Conservation (phyloP, 2,888 invertebrate species). For the Drosophila mettleri region DNA sequence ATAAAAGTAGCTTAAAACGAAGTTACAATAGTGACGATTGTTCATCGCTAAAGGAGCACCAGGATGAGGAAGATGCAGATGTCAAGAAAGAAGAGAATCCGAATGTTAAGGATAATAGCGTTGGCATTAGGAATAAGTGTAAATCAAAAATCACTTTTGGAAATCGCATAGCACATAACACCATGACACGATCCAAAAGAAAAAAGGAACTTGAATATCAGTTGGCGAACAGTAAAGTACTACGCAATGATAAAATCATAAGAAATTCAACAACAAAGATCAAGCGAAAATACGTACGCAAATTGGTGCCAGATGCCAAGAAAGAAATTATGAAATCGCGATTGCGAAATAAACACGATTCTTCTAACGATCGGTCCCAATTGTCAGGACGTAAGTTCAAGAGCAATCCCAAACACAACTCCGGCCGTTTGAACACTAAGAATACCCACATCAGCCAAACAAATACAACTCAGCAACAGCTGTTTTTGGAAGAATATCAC, state of each 20-base stretch:
- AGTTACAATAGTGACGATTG: conserved; percentile 31
- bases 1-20: conserved; percentile 7
- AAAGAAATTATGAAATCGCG: conserved; percentile 75
- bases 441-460: conserved; percentile 13
- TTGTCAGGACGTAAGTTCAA: conserved; percentile 77
- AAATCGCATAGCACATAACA: conserved; percentile 76
- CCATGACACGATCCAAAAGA: conserved; percentile 85
- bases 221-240: conserved; percentile 83
- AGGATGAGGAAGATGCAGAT: not conserved
- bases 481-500: conserved; percentile 89
- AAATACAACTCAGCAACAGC: conserved; percentile 62
- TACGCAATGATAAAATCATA: conserved; percentile 83
- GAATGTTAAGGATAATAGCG: conserved; percentile 20
- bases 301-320: conserved; percentile 65
- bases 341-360: conserved; percentile 66
- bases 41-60: conserved; percentile 8
- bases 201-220: conserved; percentile 83
- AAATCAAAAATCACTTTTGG: conserved; percentile 24
- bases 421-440: conserved; percentile 86
- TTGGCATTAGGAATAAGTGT: conserved; percentile 2
- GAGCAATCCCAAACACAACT: conserved; percentile 20
- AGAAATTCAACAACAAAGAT: conserved; percentile 82
- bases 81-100: not conserved
- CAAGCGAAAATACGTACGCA: conserved; percentile 80
- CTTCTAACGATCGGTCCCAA: conserved; percentile 45